These are phyloP conservation scores for Saimiri boliviensis DNA, from an alignment of 2,113 vertebrate species.

Conservation along the genomic window DNA sequence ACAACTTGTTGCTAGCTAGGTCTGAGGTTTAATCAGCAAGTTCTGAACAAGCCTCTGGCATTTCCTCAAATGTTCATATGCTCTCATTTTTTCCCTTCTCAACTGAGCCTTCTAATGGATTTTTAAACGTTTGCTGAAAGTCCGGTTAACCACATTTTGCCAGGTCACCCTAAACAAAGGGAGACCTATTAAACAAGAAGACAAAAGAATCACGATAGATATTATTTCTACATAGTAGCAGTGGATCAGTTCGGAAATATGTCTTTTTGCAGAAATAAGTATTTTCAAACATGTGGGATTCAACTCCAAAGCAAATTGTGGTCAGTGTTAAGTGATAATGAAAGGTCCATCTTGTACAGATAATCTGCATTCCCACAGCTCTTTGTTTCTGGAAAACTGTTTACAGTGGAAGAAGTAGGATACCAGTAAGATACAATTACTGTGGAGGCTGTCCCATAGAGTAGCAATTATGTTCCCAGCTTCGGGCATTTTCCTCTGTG, in stretches of 20 bases:
- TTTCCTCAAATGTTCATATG: conserved; percentile 36
- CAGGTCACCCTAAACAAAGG: neutral
- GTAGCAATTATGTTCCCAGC: conserved; percentile 16
- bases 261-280: neutral
- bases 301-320: neutral
- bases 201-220: neutral
- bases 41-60: conserved; percentile 46
- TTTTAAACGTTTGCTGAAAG: neutral
- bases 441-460: neutral
- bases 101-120: conserved; percentile 27
- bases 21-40: conserved; percentile 63
- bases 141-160: neutral
- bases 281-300: neutral
- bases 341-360: neutral
- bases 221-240: neutral
- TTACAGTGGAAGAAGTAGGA: conserved; percentile 44
- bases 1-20: conserved; percentile 53
- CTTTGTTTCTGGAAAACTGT: neutral
- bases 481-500: neutral
- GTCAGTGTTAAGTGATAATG: neutral
- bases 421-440: conserved; percentile 9
- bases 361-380: conserved; percentile 4
- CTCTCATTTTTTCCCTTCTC: conserved; percentile 5
- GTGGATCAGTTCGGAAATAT: neutral
- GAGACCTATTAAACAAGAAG: neutral